Percentiles rank a stretch among this genome's conserved stretches.
Evolutionary conservation across 92 coral and sea anemone genomes (phyloP).

Genomic region (Isaurus tuberculatus): DNA sequence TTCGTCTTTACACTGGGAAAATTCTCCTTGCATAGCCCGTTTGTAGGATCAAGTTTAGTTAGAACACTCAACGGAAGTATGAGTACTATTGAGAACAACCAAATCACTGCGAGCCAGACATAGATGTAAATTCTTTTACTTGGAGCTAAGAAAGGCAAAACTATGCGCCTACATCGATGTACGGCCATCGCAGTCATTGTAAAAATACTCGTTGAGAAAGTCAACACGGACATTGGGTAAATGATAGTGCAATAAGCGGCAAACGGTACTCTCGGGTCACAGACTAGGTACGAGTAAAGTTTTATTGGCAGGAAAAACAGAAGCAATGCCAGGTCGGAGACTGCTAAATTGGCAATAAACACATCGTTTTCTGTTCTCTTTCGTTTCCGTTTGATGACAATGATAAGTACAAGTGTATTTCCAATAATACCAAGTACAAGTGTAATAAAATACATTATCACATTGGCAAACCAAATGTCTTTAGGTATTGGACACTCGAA

Average conservation of each 20-base stretch:
- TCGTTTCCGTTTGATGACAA: slow-evolving; percentile 64
- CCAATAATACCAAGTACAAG: slow-evolving; percentile 75
- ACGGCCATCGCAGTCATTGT: slow-evolving; percentile 86
- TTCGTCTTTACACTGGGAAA: slow-evolving; percentile 71
- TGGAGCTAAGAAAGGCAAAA: slow-evolving; percentile 75
- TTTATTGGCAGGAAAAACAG: slow-evolving; percentile 74
- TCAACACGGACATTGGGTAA: slow-evolving; percentile 69
- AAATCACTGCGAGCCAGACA: slow-evolving; percentile 58
- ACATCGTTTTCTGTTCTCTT: slow-evolving; percentile 81
- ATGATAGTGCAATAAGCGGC: slow-evolving; percentile 67
- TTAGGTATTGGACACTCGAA: slow-evolving; percentile 14
- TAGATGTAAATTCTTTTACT: slow-evolving; percentile 61
- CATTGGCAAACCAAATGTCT: slow-evolving; percentile 22
- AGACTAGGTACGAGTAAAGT: slow-evolving; percentile 61
- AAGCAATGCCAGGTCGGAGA: slow-evolving; percentile 74
- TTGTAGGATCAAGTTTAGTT: slow-evolving; percentile 47
- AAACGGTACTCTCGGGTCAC: slow-evolving; percentile 63
- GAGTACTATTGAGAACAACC: slow-evolving; percentile 65
- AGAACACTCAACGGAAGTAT: slow-evolving; percentile 79
- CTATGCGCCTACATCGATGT: slow-evolving; percentile 80
- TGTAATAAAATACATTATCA: slow-evolving; percentile 58
- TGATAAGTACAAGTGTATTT: slow-evolving; percentile 70
- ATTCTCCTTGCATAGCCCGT: slow-evolving; percentile 54
- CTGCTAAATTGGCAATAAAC: slow-evolving; percentile 83
- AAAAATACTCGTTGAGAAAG: slow-evolving; percentile 87